Evolutionary conservation across 2,113 vertebrate genomes (phyloP).

Genomic region (Tenebrosternarchus preto): DNA sequence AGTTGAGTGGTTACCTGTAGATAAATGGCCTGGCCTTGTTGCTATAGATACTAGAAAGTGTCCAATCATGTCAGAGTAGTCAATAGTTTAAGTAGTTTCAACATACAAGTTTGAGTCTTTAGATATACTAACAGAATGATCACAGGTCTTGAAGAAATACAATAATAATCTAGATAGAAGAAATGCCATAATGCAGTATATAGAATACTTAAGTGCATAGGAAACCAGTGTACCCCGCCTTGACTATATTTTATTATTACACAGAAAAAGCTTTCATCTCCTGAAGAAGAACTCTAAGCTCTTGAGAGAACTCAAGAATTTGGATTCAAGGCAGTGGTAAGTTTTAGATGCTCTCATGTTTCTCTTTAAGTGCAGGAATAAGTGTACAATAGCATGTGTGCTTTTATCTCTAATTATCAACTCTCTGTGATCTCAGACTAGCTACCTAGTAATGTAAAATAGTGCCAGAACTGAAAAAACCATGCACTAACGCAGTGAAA

Average conservation of each 20-base stretch:
- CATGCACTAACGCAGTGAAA: neutral
- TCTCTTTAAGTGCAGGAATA: slow-evolving; percentile 14
- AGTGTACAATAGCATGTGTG: slow-evolving; percentile 17
- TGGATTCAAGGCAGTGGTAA: slow-evolving; percentile 98
- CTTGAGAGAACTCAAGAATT: slow-evolving; percentile 93
- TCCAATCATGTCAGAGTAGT: slow-evolving; percentile 4
- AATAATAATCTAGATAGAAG: neutral
- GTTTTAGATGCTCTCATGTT: slow-evolving; percentile 43
- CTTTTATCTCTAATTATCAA: slow-evolving; percentile 26
- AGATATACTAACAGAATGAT: neutral
- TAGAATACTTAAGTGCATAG: neutral
- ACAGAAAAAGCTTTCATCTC: slow-evolving; percentile 94
- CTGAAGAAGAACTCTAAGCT: slow-evolving; percentile 99
- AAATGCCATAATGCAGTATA: slow-evolving; percentile 4
- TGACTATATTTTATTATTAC: slow-evolving; percentile 43
- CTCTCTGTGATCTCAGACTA: slow-evolving; percentile 16
- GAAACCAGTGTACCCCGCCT: neutral
- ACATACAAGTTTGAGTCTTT: neutral
- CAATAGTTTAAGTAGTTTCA: neutral
- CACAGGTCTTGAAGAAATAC: neutral
- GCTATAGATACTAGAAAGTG: slow-evolving; percentile 11
- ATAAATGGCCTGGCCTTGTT: slow-evolving; percentile 1
- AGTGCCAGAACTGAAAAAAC: slow-evolving; percentile 10
- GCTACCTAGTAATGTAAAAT: slow-evolving; percentile 18
- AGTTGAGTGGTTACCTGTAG: slow-evolving; percentile 45